Base-by-base conservation (phyloP, 1,140 invertebrate species). In the Berghia stephanieae region DNA sequence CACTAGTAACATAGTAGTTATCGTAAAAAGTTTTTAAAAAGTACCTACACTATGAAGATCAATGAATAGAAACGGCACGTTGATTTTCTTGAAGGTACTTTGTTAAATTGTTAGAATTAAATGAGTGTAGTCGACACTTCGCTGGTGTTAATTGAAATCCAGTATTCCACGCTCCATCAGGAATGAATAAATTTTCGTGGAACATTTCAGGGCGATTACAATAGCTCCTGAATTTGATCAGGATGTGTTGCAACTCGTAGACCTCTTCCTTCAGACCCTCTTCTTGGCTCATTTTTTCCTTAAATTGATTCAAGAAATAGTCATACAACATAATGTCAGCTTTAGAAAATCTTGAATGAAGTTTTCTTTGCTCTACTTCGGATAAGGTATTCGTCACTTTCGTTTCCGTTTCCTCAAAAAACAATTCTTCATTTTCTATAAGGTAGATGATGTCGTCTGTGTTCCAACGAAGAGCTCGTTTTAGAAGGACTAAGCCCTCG, bases 401-500 rank as follows among this genome's bases (percentile, higher is more conserved):
- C n/a, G 5, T 3, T 38, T 34, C 0, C 5, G n/a, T n/a, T n/a
- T n/a, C n/a, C n/a, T 10, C 24, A 5, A 42, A 18, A 5, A 46
- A 44, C 8, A 27, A 18, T n/a, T 6, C 42, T 21, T 60, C 36
- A 34, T 71, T 78, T 40, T 43, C 24, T 43, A 78, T 69, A n/a
- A n/a, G n/a, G 49, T 78, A 82, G 10, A 83, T 8, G 27, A 83
- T 77, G 49, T 83, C 83, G 46, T 78, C 46, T 21, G 79, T 24
- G 16, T 43, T 24, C 83, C 83, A 83, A 31, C 77, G 76, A 8
- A 83, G 40, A 31, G 21, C 42, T 40, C 83, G 43, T 38, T 78
- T 80, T n/a, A 83, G 21, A 3, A 83, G 60, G 18, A 83, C 57
- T 6, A 83, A 24, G 0, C 79, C 81, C 63, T 83, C 83, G 10